Base-by-base conservation (phyloP, 2,113 vertebrate species). In the Channa argus region DNA sequence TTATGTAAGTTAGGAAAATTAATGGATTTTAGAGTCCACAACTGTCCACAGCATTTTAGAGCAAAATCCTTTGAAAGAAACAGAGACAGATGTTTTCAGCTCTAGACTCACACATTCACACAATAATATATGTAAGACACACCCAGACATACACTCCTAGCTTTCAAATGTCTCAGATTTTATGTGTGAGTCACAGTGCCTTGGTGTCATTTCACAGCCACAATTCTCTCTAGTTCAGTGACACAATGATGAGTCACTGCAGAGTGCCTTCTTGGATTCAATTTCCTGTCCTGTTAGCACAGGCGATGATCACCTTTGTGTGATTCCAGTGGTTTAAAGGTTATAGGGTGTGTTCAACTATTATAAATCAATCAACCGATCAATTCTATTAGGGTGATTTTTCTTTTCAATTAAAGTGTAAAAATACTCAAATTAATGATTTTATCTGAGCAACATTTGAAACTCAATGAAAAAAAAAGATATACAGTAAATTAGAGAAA, bases 181-280 rank as follows among this genome's bases (percentile, higher is more conserved):
- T 10, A 51, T 37, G 10, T 7, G 0, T 10, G 49, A 38, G 55
- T 64, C 15, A 63, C 41, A 24, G 51, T 4, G 15, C 10, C 14
- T 55, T 8, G 6, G 3, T 5, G 55, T 49, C 6, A 49, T 12
- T 13, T 51, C 52, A 13, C 15, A 65, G 44, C 8, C 49, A 63
- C 50, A 8, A 34, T 55, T 62, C 54, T 7, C 3, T 59, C 46
- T 5, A 46, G 10, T 41, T 64, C 11, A 55, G 8, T 53, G 59
- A 70, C 56, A 45, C 36, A 44, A 37, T 44, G 50, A 39, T 47
- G 64, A 77, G 38, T 72, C 58, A 77, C 53, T 12, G 59, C 5
- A 2, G 11, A 47, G 5, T 5, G 8, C 6, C 24, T 58, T 60
- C 50, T 50, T 4, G 13, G 54, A 50, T 45, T 69, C 43, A 0